These are phyloP conservation scores for Thyatira batis DNA, from an alignment of 2,888 invertebrate species.

Conservation along the genomic window DNA sequence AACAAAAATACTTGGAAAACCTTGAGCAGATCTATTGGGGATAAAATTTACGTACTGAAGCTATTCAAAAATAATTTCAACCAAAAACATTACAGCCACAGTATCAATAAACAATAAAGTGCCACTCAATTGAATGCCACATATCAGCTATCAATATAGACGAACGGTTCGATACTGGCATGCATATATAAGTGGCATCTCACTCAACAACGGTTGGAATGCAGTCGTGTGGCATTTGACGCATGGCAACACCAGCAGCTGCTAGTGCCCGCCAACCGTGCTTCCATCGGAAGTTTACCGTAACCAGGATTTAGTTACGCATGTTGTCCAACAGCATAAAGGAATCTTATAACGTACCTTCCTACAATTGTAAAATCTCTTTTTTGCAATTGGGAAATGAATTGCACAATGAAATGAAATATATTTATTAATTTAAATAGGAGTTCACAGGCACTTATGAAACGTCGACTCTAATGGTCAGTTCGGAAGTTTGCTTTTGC, in stretches of 20 bases:
- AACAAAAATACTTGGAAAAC: no score
- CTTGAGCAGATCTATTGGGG: no score
- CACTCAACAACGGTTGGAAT: neutral
- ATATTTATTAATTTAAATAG: no score
- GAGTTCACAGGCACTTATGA: no score
- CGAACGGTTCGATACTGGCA: neutral
- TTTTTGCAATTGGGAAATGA: no score
- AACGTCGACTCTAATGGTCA: no score
- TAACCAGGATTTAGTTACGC: neutral
- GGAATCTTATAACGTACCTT: neutral
- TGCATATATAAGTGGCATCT: neutral
- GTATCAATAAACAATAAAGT: neutral
- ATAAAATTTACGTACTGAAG: no score
- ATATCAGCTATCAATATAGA: neutral
- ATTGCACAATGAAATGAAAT: no score
- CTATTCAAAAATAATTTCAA: no score
- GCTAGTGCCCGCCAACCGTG: neutral
- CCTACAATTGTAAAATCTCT: no score
- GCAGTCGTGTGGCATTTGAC: neutral
- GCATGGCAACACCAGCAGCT: neutral
- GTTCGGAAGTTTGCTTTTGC: no score
- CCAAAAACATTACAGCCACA: neutral
- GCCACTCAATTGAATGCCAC: neutral
- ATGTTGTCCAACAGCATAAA: neutral
- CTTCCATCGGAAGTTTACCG: neutral